Conservation (phyloP, 2,797 vertebrate species). For the Chiroxiphia lanceolata region DNA sequence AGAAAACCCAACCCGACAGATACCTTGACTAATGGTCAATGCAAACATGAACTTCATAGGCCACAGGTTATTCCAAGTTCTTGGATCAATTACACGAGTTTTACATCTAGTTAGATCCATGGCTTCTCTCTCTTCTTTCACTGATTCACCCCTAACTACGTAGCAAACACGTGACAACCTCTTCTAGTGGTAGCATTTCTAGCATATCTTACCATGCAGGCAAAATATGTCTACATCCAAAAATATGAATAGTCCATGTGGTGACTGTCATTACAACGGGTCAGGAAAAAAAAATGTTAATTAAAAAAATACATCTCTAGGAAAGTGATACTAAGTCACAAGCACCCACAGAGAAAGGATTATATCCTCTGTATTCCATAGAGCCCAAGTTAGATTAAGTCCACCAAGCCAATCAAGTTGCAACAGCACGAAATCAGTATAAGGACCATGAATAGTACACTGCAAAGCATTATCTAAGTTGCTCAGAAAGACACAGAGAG, state of each 20-base stretch:
- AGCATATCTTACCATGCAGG: not conserved
- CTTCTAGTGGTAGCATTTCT: not conserved
- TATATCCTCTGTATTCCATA: not conserved
- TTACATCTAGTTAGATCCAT: not conserved
- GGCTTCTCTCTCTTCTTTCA: not conserved
- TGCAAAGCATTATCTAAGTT: not conserved
- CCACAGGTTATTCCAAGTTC: not conserved
- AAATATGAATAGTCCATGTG: not conserved
- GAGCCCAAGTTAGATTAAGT: not conserved
- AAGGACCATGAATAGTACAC: not conserved
- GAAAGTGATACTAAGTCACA: not conserved
- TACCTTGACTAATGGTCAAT: not conserved
- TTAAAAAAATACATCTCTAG: not conserved
- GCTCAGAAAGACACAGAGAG: not conserved
- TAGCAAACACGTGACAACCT: not conserved
- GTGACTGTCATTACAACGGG: not conserved
- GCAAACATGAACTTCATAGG: not conserved
- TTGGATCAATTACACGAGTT: not conserved
- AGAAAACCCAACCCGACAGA: not conserved
- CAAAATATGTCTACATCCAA: not conserved
- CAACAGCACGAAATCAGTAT: not conserved
- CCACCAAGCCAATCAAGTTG: not conserved
- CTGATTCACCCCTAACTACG: not conserved
- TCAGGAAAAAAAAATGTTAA: not conserved
- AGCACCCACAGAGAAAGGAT: not conserved